phyloP scores from a whole-genome alignment of 2,113 vertebrate species.

The Trochalopteron elliotii region DNA sequence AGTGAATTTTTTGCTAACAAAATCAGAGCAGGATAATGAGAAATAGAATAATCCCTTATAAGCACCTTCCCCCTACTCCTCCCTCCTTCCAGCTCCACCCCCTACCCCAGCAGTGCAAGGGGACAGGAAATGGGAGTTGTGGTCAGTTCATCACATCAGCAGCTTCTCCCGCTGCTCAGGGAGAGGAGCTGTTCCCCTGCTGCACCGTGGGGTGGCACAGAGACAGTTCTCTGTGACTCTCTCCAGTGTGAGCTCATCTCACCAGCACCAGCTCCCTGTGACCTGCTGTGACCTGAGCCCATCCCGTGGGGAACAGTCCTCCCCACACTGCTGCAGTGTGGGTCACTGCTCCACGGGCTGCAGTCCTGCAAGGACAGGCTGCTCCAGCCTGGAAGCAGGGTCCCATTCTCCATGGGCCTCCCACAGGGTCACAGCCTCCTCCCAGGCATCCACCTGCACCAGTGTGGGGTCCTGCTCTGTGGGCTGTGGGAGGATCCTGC shows the following conservation, averaged over 20 bases:
- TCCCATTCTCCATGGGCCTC: background rate
- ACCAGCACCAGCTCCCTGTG: background rate
- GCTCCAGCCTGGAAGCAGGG: background rate
- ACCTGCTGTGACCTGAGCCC: fast-evolving
- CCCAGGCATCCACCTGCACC: background rate
- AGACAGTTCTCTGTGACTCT: background rate
- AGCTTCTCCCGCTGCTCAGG: background rate
- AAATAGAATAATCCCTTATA: background rate
- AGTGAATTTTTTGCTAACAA: background rate
- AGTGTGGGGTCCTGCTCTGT: fast-evolving
- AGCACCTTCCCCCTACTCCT: background rate
- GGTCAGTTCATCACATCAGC: fast-evolving
- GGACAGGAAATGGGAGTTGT: background rate
- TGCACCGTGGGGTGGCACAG: background rate
- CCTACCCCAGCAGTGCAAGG: background rate
- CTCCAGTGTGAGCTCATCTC: background rate
- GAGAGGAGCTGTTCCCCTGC: background rate
- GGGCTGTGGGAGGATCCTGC: background rate
- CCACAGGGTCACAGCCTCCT: too few species aligned
- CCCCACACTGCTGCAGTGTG: background rate
- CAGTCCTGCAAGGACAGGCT: background rate
- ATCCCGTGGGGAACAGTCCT: background rate
- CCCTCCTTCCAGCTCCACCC: background rate
- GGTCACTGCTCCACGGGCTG: background rate
- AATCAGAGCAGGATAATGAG: background rate